phyloP scores from a whole-genome alignment of 2,797 vertebrate genomes.

The Coregonus ussuriensis region DNA sequence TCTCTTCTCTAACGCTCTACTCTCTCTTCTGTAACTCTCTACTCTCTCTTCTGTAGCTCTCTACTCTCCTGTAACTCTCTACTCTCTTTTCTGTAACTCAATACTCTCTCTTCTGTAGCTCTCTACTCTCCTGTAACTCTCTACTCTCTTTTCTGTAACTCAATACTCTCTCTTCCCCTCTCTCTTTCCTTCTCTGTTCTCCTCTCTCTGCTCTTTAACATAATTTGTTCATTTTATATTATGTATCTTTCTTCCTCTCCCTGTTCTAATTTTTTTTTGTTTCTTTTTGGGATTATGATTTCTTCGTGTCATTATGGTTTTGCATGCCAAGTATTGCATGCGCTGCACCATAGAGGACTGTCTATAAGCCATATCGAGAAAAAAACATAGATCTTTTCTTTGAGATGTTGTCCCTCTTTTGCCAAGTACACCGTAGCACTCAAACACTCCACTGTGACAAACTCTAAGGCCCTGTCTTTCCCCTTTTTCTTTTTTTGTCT shows the following conservation, averaged over 20 bases:
- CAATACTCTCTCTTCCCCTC: conserved; percentile 60
- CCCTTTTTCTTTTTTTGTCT: conserved; percentile 61
- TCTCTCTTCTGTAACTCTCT: too few relatives aligned
- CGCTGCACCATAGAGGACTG: conserved; percentile 97
- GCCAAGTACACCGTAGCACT: conserved; percentile 77
- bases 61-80: too few relatives aligned
- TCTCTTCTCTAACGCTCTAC: too few relatives aligned
- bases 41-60: too few relatives aligned
- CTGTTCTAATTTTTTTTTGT: conserved; percentile 59
- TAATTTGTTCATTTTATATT: conserved; percentile 65
- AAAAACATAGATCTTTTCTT: conserved; percentile 80
- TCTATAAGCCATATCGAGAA: conserved; percentile 83
- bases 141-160: too few relatives aligned
- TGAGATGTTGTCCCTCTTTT: conserved; percentile 81
- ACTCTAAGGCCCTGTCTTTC: conserved; percentile 70
- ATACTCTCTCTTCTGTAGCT: too few relatives aligned
- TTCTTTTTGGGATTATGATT: conserved; percentile 71
- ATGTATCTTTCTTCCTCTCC: conserved; percentile 37
- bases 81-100: too few relatives aligned
- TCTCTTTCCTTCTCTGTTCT: conserved; percentile 53
- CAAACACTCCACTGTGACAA: conserved; percentile 51
- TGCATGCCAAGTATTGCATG: conserved; percentile 98
- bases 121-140: too few relatives aligned
- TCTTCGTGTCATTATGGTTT: conserved; percentile 86
- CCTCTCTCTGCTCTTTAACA: conserved; percentile 70